These are phyloP conservation scores for Desoria tigrina DNA, from an alignment of 2,888 invertebrate species.

Conservation along the genomic window DNA sequence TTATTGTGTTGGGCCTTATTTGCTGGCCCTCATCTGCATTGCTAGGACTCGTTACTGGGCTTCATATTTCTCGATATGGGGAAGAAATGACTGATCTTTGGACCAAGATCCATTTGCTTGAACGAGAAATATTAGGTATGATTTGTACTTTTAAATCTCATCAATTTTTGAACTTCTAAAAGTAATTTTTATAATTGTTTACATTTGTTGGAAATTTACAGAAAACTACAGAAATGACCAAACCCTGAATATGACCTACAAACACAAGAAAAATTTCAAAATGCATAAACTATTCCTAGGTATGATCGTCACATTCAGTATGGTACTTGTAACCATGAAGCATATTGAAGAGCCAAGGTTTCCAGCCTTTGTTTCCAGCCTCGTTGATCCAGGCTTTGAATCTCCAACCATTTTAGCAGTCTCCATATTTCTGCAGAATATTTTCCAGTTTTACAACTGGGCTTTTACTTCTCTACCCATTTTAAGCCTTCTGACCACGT, in stretches of 20 bases:
- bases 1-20: background rate
- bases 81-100: background rate
- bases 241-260: no score
- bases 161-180: no score
- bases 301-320: no score
- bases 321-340: no score
- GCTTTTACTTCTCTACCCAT: background rate
- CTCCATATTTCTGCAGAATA: background rate
- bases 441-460: background rate
- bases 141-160: no score
- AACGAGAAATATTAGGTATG: slow-evolving; percentile 4
- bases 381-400: background rate
- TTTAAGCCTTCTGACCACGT: background rate
- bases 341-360: background rate
- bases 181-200: no score
- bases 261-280: no score
- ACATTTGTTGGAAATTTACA: no score
- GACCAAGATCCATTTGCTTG: background rate
- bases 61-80: background rate
- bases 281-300: no score
- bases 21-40: background rate
- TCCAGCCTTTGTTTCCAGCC: background rate
- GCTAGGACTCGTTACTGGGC: background rate
- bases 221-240: no score
- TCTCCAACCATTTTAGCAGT: background rate